A percentile compares a stretch with the other conserved stretches of the same genome.
Evolutionary conservation across 2,888 invertebrate genomes (phyloP).

Genomic region (Ophion slaviceki): DNA sequence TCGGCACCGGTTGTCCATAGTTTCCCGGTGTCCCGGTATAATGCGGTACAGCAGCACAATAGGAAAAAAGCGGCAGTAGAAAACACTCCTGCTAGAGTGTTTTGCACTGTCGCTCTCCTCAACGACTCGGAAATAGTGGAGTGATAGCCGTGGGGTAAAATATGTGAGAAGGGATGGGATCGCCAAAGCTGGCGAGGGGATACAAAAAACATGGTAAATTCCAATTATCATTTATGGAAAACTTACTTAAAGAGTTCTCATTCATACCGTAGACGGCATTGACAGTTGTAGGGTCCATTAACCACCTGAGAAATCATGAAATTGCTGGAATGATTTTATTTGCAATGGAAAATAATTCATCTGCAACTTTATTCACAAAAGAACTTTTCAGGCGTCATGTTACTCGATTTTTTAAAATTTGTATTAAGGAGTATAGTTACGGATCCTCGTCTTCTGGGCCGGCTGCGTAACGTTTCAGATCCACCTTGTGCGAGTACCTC

Average conservation of each 20-base stretch:
- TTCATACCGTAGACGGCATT: slow-evolving; percentile 71
- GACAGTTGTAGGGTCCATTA: slow-evolving; percentile 58
- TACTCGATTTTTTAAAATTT: not conserved
- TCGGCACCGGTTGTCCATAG: too few relatives aligned
- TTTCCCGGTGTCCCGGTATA: too few relatives aligned
- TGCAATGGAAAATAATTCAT: not conserved
- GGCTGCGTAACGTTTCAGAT: slow-evolving; percentile 11
- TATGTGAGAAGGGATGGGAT: too few relatives aligned
- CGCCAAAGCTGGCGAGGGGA: too few relatives aligned
- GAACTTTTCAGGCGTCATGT: not conserved
- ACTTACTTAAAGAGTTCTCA: slow-evolving; percentile 77
- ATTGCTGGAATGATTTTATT: not conserved
- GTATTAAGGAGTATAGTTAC: slow-evolving; percentile 10
- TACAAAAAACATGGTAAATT: not conserved
- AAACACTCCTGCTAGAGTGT: too few relatives aligned
- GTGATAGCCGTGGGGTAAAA: too few relatives aligned
- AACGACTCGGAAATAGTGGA: too few relatives aligned
- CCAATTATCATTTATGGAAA: not conserved
- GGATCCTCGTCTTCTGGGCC: not conserved
- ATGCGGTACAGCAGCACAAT: too few relatives aligned
- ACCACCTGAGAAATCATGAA: slow-evolving; percentile 30
- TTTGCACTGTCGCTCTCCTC: too few relatives aligned
- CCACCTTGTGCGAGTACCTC: slow-evolving; percentile 46
- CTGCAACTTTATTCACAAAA: not conserved
- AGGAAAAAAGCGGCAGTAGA: too few relatives aligned